These are phyloP conservation scores for Spilogale gracilis DNA, from an alignment of 2,113 vertebrate genomes.

Conservation along the genomic window DNA sequence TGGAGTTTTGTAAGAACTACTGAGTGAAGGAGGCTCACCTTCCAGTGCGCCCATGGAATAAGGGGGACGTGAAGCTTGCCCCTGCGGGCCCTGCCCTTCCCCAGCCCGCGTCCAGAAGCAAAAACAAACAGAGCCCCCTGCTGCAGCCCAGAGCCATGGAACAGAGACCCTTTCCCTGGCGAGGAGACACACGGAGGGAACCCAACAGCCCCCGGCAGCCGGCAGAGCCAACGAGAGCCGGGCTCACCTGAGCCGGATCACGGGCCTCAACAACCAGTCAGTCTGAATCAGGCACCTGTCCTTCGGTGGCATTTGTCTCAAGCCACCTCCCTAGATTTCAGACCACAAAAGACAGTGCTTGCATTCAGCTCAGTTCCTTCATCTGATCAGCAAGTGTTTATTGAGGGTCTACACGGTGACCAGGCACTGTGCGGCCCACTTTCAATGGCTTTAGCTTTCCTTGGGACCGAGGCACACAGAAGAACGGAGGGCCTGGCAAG, in stretches of 20 bases:
- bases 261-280: rapidly evolving
- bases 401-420: not conserved
- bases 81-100: not conserved
- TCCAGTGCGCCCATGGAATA: not conserved
- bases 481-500: not conserved
- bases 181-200: not conserved
- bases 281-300: too few relatives aligned
- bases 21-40: not conserved
- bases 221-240: not conserved
- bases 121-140: not conserved
- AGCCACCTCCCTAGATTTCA: not conserved
- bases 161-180: not conserved
- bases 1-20: not conserved
- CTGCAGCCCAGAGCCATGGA: not conserved
- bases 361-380: not conserved
- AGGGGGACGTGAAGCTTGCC: not conserved
- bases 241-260: not conserved
- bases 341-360: not conserved
- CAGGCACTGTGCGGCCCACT: not conserved
- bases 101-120: not conserved
- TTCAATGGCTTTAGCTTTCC: not conserved
- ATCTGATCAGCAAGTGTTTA: not conserved
- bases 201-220: rapidly evolving
- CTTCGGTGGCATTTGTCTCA: not conserved
- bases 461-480: not conserved